These are phyloP conservation scores for Hiodon alosoides DNA, from an alignment of 2,113 vertebrate genomes.

Conservation along the genomic window DNA sequence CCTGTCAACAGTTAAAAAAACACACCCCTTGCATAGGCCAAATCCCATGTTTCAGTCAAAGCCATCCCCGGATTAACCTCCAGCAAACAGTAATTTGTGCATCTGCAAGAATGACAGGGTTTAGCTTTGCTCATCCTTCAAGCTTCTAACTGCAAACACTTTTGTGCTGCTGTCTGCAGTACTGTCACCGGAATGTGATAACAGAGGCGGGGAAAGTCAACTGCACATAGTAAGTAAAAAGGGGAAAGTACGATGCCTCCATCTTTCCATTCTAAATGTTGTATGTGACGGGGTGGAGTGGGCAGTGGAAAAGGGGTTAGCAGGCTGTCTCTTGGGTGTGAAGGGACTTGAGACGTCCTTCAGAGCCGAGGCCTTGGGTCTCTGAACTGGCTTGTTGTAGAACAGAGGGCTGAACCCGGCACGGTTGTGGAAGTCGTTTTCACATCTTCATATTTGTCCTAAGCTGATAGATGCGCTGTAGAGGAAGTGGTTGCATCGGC, in stretches of 20 bases:
- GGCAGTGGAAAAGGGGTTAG: neutral
- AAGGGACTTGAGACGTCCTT: too few relatives aligned
- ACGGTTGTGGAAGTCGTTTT: neutral
- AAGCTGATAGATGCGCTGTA: conserved; percentile 35
- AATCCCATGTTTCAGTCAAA: neutral
- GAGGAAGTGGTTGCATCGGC: conserved; percentile 56
- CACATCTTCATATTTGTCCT: conserved; percentile 24
- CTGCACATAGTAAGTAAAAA: too few relatives aligned
- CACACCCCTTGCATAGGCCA: neutral
- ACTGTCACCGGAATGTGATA: too few relatives aligned
- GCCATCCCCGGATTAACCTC: neutral
- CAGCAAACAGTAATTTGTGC: conserved; percentile 1
- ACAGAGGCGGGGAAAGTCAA: too few relatives aligned
- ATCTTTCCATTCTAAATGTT: neutral
- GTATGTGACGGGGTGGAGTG: neutral
- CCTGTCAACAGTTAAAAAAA: too few relatives aligned
- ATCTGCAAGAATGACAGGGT: neutral
- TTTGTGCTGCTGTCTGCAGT: neutral
- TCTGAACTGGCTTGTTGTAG: too few relatives aligned
- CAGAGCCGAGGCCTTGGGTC: too few relatives aligned
- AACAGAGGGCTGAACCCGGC: neutral
- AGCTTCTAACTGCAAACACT: neutral
- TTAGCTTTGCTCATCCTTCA: neutral
- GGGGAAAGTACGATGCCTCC: too few relatives aligned
- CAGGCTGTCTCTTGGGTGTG: neutral